Conservation (phyloP, 2,113 vertebrate species). For the Delphinus delphis region DNA sequence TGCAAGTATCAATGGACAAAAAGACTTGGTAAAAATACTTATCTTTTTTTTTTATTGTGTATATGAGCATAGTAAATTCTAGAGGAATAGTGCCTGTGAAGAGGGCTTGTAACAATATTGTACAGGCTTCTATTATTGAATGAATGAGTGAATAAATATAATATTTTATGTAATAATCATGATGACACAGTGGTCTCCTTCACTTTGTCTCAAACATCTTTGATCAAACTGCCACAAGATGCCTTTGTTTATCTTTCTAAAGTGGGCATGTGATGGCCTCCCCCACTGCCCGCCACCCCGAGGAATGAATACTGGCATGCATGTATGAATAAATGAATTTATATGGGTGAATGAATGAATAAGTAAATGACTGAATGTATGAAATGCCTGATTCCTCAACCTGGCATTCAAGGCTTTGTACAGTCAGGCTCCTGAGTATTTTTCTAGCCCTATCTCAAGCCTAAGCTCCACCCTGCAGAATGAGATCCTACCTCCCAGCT, state of each 20-base stretch:
- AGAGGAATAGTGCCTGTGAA: background rate
- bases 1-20: conserved; percentile 99
- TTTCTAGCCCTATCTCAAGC: background rate
- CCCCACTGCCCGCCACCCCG: background rate
- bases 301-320: background rate
- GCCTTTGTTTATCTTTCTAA: conserved; percentile 24
- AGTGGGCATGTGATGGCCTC: background rate
- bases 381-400: background rate
- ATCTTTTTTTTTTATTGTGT: conserved; percentile 36
- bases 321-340: background rate
- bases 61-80: conserved; percentile 24
- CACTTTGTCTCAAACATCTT: background rate
- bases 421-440: background rate
- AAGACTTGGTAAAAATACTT: conserved; percentile 94
- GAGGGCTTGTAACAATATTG: background rate
- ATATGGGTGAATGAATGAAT: background rate
- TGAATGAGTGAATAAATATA: conserved; percentile 4
- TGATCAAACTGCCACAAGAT: background rate
- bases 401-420: background rate
- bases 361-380: background rate
- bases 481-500: background rate
- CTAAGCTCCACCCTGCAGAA: background rate
- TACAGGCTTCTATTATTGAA: background rate
- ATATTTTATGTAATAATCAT: conserved; percentile 28
- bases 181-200: background rate